A percentile compares a stretch with the other conserved stretches of the same genome.
Conservation (phyloP, 2,113 vertebrate species). For the Lipophrys pholis region DNA sequence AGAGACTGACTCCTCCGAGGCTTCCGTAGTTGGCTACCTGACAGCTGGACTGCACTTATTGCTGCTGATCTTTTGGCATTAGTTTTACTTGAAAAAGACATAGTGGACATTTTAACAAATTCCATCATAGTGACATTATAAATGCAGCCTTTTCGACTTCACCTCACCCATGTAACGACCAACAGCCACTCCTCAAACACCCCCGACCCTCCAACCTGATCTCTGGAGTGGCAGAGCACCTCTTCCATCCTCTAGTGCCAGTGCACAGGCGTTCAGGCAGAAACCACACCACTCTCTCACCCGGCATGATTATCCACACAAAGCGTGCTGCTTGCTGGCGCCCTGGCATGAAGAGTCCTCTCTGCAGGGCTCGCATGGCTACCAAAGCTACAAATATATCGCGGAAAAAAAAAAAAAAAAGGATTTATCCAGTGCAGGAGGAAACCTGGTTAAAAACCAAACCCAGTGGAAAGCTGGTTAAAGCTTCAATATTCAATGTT, state of each 20-base stretch:
- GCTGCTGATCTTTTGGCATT: constrained; percentile 81
- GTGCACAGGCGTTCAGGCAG: constrained; percentile 76
- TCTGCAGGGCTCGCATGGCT: constrained; percentile 92
- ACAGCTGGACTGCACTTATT: constrained; percentile 84
- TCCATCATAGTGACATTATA: constrained; percentile 79
- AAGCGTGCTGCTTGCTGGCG: constrained; percentile 82
- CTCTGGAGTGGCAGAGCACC: constrained; percentile 67
- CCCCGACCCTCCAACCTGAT: constrained; percentile 46
- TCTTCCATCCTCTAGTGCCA: constrained; percentile 74
- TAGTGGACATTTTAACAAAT: constrained; percentile 81
- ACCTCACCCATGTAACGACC: constrained; percentile 61
- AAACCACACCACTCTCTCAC: constrained; percentile 74
- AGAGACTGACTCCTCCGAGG: constrained; percentile 80
- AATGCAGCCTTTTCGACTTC: constrained; percentile 77
- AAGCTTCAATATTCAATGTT: constrained; percentile 37
- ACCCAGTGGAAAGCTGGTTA: constrained; percentile 41
- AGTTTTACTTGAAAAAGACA: constrained; percentile 82
- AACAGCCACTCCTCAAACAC: neutral
- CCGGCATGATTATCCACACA: constrained; percentile 80
- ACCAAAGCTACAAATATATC: constrained; percentile 79
- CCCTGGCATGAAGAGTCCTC: constrained; percentile 90
- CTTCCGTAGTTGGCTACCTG: constrained; percentile 78
- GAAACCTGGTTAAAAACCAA: constrained; percentile 66
- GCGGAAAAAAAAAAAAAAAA: constrained; percentile 62
- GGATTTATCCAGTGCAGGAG: constrained; percentile 77